Percentiles rank a stretch among this genome's conserved stretches.
Conservation (phyloP, 2,113 vertebrate genomes). For the Phalacrocorax pelagicus region DNA sequence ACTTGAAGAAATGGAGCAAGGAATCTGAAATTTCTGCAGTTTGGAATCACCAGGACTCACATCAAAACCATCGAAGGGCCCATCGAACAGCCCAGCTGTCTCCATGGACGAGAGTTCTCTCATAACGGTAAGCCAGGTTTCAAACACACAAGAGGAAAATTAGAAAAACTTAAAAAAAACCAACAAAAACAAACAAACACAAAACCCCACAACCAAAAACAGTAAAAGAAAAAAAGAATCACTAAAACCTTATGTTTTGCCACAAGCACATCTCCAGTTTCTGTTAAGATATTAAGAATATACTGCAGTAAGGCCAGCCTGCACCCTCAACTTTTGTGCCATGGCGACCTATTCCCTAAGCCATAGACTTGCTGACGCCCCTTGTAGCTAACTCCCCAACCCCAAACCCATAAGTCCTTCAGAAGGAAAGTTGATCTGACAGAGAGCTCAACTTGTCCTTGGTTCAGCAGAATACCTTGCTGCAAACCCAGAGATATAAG, state of each 20-base stretch:
- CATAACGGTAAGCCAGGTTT: background rate
- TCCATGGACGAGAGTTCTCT: background rate
- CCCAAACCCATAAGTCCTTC: background rate
- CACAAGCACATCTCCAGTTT: background rate
- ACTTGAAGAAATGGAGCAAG: background rate
- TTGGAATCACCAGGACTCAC: background rate
- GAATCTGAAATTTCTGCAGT: background rate
- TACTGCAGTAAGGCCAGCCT: background rate
- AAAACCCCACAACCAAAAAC: no score
- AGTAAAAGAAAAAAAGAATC: background rate
- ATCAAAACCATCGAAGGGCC: accelerated
- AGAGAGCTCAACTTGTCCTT: background rate
- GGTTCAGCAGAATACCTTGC: background rate
- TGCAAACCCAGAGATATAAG: background rate
- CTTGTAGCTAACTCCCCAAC: background rate
- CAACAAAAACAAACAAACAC: background rate
- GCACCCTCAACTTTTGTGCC: background rate
- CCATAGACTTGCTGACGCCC: no score
- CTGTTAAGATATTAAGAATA: background rate
- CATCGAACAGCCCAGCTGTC: background rate
- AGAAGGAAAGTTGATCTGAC: background rate
- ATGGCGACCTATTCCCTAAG: background rate
- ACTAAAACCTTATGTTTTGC: background rate
- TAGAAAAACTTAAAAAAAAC: background rate
- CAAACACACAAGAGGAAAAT: background rate